A percentile compares a stretch with the other conserved stretches of the same genome.
Evolutionary conservation across 2,888 invertebrate species (phyloP).

Genomic region (Axea sp.): DNA sequence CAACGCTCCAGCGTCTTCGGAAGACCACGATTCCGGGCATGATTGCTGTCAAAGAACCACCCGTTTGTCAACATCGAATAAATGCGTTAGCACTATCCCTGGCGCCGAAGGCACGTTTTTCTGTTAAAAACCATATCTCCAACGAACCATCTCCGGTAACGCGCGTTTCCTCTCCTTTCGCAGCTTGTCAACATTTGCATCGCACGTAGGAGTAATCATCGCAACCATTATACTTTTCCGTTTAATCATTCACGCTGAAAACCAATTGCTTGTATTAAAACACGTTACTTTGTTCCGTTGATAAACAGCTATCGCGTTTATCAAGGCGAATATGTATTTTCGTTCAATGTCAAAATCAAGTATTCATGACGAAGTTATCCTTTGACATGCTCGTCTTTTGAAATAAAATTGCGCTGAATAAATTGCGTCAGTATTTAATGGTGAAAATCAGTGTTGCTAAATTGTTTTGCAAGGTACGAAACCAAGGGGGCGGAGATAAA

Average conservation of each 20-base stretch:
- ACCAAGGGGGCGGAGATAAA: no score
- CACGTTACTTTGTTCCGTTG: background rate
- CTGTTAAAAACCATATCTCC: conserved; percentile 19
- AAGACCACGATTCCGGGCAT: conserved; percentile 94
- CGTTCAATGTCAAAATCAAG: no score
- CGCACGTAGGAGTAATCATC: conserved; percentile 24
- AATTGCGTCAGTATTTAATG: no score
- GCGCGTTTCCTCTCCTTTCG: conserved; percentile 30
- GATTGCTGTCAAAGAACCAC: conserved; percentile 60
- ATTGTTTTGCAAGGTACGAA: no score
- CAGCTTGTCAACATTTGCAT: conserved; percentile 29
- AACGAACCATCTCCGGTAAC: conserved; percentile 22
- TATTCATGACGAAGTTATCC: no score
- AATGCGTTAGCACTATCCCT: conserved; percentile 28
- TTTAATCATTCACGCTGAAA: conserved; percentile 25
- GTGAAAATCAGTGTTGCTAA: no score
- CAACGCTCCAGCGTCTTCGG: conserved; percentile 91
- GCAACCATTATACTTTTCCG: conserved; percentile 6
- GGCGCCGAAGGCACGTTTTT: conserved; percentile 33
- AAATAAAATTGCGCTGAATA: no score
- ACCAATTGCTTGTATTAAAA: conserved; percentile 15
- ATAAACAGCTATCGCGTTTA: no score
- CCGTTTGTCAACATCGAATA: conserved; percentile 52
- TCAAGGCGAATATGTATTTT: no score
- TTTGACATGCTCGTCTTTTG: no score